Conservation (phyloP, 2,113 vertebrate genomes). For the Chaetura pelagica region DNA sequence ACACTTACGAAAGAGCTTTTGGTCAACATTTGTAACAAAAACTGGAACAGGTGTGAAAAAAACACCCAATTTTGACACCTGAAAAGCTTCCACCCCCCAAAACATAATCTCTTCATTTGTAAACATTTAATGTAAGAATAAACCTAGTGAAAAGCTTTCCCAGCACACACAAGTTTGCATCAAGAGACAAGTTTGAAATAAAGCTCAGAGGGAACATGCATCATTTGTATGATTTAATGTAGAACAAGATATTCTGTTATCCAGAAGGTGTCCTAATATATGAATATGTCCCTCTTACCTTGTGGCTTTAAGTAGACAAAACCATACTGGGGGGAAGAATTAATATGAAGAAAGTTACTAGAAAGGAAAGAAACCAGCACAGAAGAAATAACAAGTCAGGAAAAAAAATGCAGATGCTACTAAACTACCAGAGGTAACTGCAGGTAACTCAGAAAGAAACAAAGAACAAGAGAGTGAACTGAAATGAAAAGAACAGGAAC, state of each 20-base stretch:
- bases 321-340: constrained; percentile 47
- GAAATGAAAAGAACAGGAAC: neutral
- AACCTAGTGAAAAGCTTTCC: neutral
- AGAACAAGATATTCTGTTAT: neutral
- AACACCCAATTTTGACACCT: neutral
- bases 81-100: neutral
- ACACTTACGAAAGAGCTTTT: neutral
- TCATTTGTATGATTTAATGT: neutral
- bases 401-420: constrained; percentile 34
- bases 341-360: constrained; percentile 48
- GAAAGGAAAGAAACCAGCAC: constrained; percentile 65
- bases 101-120: neutral
- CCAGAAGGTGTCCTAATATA: constrained; percentile 4
- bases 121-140: neutral
- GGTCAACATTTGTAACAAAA: neutral
- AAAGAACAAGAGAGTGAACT: neutral
- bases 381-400: constrained; percentile 63
- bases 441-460: neutral
- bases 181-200: neutral
- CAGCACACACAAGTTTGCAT: neutral
- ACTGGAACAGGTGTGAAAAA: neutral
- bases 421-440: neutral
- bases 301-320: constrained; percentile 53
- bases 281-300: constrained; percentile 43
- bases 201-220: constrained; percentile 4